Base-by-base conservation (phyloP, 2,113 vertebrate species). In the Chloropsis hardwickii region DNA sequence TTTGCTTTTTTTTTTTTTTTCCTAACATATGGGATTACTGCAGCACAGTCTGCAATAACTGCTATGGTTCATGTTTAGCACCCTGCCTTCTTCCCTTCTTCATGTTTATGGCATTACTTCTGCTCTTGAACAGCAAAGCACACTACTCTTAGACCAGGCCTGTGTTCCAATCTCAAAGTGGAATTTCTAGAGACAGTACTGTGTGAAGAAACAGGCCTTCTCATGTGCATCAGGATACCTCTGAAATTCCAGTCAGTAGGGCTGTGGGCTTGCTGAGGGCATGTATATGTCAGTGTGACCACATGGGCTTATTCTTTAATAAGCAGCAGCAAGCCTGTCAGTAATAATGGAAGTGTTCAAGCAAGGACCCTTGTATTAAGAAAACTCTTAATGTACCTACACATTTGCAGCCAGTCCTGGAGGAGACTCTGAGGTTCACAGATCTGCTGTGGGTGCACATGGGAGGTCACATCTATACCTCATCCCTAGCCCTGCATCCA, bases 401-500 rank as follows among this genome's bases (percentile, higher is more conserved):
- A 42, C 1, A 1, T 39, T 27, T 45, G 22, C 20, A 61, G 19
- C 6, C 44, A 28, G 14, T 42, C 48, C 27, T 22, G 12, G 31
- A 42, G 39, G 51, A 86, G 50, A 66, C 9, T 60, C 37, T 73
- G 20, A 14, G 47, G 56, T 95, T 90, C 31, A 1, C 83, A 88
- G 92, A 93, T 44, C 65, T 86, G 64, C 78, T 91, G 9, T 93
- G 82, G 61, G 57, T 92, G 94, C 62, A 80, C 73, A 66, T 65
- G 0, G 40, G 86, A 96, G 70, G 87, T 94, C 80, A 95, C 86
- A 93, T 90, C 88, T 82, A 12, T 61, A 23, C 16, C 78, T 48
- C 65, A 76, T 27, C 47, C 56, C 45, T 12, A 2, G 27, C 60
- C 56, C 11, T 2, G 0, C 15, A 77, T 73, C 56, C 79, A 71